A percentile compares a stretch with the other conserved stretches of the same genome.
Conservation (phyloP, 2,113 vertebrate species). For the Brachyistius frenatus region DNA sequence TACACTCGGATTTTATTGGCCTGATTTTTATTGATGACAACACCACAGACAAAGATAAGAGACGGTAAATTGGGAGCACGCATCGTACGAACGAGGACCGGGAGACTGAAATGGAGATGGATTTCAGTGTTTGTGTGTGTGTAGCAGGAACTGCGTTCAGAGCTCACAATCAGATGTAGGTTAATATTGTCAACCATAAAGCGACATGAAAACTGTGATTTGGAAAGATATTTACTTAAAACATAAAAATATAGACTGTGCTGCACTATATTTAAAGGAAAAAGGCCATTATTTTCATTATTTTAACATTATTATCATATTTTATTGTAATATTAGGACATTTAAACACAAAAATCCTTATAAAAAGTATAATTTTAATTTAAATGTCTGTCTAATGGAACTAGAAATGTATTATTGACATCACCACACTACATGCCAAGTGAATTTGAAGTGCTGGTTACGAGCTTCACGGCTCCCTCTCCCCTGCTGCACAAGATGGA, state of each 20-base stretch:
- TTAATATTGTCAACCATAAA: conserved; percentile 25
- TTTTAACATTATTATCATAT: no score
- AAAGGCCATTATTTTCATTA: no score
- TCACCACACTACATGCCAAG: background rate
- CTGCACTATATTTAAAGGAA: no score
- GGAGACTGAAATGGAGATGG: conserved; percentile 28
- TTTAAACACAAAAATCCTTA: no score
- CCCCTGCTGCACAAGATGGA: conserved; percentile 76
- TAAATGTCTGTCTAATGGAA: background rate
- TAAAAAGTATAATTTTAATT: no score
- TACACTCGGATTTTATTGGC: conserved; percentile 1
- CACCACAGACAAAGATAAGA: background rate
- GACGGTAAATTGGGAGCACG: conserved; percentile 1
- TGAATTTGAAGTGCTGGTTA: conserved; percentile 24
- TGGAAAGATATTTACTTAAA: conserved; percentile 15
- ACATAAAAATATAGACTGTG: no score
- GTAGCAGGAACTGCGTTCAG: background rate
- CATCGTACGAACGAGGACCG: conserved; percentile 1
- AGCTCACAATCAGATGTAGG: background rate
- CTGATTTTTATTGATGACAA: background rate
- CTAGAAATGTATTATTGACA: background rate
- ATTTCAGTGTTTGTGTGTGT: conserved; percentile 13
- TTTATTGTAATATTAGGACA: no score
- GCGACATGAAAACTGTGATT: conserved; percentile 4
- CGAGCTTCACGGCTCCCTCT: conserved; percentile 39